Conservation (phyloP, 2,888 invertebrate genomes). For the Kuschelorhynchus macadamiae region DNA sequence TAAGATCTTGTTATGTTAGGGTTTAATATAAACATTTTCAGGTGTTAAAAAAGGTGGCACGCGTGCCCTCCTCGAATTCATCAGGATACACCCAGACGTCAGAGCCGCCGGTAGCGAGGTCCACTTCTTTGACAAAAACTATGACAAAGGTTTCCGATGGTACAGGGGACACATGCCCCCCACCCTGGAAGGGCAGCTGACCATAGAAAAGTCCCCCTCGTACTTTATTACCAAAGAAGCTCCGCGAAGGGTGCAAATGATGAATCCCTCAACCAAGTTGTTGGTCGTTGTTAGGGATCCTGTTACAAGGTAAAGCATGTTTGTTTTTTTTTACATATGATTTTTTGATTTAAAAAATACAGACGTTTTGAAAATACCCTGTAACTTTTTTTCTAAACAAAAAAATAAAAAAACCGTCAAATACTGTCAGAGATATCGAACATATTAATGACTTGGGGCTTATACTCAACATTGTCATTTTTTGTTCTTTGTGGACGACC, state of each 20-base stretch:
- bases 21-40: too few relatives aligned
- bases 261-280: conserved; percentile 87
- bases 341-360: too few relatives aligned
- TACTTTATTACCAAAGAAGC: conserved; percentile 92
- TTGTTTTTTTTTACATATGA: too few relatives aligned
- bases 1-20: too few relatives aligned
- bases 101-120: conserved; percentile 93
- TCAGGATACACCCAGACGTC: conserved; percentile 88
- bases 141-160: conserved; percentile 66
- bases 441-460: too few relatives aligned
- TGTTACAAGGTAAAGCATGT: conserved; percentile 75
- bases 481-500: too few relatives aligned
- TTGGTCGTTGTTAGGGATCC: conserved; percentile 92
- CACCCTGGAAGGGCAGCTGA: conserved; percentile 86
- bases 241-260: conserved; percentile 82
- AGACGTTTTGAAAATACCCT: too few relatives aligned
- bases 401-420: too few relatives aligned
- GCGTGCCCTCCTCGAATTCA: conserved; percentile 91
- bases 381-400: too few relatives aligned
- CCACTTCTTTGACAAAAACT: conserved; percentile 79
- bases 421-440: too few relatives aligned
- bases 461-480: too few relatives aligned
- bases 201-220: conserved; percentile 94
- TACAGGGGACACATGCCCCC: conserved; percentile 88
- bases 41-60: conserved; percentile 97